A percentile compares a stretch with the other conserved stretches of the same genome.
phyloP scores from a whole-genome alignment of 2,888 invertebrate species.

The Apamea epomidion region DNA sequence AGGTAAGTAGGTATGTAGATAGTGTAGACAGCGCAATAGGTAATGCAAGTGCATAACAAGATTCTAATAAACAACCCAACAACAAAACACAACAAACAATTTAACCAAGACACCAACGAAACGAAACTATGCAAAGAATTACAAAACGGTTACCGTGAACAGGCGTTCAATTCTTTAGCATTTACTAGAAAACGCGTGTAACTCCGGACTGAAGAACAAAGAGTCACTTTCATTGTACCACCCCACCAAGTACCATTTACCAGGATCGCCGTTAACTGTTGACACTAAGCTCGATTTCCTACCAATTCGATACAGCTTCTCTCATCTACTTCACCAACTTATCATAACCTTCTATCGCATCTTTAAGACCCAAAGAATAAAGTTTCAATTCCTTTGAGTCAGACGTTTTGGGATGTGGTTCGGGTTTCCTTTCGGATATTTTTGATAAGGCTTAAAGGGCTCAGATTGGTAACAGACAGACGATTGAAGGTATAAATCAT shows the following conservation, averaged over 20 bases:
- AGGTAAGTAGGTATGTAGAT: neutral
- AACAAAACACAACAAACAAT: conserved; percentile 58
- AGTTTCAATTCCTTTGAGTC: conserved; percentile 64
- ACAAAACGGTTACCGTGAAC: conserved; percentile 62
- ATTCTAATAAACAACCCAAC: conserved; percentile 16
- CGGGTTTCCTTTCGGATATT: conserved; percentile 78
- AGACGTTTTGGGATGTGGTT: conserved; percentile 39
- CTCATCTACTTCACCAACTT: conserved; percentile 77
- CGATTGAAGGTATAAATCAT: conserved; percentile 70
- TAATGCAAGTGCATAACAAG: conserved; percentile 26
- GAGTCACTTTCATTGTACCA: conserved; percentile 70
- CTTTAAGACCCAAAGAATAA: conserved; percentile 62
- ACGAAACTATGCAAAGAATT: conserved; percentile 51
- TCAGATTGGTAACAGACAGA: conserved; percentile 72
- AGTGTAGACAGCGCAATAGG: neutral
- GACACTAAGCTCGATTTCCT: conserved; percentile 89
- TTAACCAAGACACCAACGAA: conserved; percentile 44
- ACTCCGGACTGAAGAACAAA: conserved; percentile 81
- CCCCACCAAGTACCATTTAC: conserved; percentile 55
- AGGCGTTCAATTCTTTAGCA: conserved; percentile 53
- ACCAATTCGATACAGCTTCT: conserved; percentile 83
- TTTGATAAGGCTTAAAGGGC: conserved; percentile 74
- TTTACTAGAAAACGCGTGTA: conserved; percentile 75
- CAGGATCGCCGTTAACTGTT: conserved; percentile 83
- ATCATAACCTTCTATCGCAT: conserved; percentile 30